A percentile compares a stretch with the other conserved stretches of the same genome.
phyloP scores from a whole-genome alignment of 2,797 vertebrate species.

The Sarcophilus harrisii region DNA sequence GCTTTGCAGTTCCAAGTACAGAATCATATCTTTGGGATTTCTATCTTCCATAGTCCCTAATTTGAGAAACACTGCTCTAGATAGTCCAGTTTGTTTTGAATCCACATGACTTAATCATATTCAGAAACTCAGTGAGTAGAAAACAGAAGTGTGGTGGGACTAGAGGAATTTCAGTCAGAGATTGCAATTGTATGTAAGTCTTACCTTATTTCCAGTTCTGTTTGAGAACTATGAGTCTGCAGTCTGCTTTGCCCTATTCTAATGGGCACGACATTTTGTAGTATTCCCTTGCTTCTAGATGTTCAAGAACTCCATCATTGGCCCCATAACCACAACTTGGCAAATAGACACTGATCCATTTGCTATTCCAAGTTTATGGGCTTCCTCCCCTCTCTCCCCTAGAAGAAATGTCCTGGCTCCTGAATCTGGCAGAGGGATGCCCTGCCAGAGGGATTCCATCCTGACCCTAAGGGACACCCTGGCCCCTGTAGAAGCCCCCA shows the following conservation, averaged over 20 bases:
- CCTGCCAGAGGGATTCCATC: background rate
- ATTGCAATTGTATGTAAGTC: background rate
- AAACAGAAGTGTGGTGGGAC: background rate
- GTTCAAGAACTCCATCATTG: slow-evolving; percentile 56
- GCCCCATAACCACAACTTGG: slow-evolving; percentile 61
- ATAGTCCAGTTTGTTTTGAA: slow-evolving; percentile 2
- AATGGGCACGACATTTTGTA: slow-evolving; percentile 26
- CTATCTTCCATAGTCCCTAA: background rate
- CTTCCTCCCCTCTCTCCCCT: slow-evolving; percentile 45
- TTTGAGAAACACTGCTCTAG: slow-evolving; percentile 12
- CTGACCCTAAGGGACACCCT: background rate
- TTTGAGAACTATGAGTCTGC: background rate
- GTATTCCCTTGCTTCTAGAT: slow-evolving; percentile 57
- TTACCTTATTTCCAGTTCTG: background rate
- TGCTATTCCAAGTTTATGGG: slow-evolving; percentile 15
- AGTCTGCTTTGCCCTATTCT: slow-evolving; percentile 34
- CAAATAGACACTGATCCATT: slow-evolving; percentile 47
- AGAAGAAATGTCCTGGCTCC: slow-evolving; percentile 21
- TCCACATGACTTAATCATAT: background rate
- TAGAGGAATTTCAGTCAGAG: background rate
- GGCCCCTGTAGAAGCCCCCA: background rate
- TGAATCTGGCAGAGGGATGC: slow-evolving; percentile 1
- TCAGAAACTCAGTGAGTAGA: slow-evolving; percentile 6
- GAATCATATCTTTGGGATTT: background rate
- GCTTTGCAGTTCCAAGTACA: background rate